Base-by-base conservation (phyloP, 2,113 vertebrate species). In the Mormyrus iriodes region DNA sequence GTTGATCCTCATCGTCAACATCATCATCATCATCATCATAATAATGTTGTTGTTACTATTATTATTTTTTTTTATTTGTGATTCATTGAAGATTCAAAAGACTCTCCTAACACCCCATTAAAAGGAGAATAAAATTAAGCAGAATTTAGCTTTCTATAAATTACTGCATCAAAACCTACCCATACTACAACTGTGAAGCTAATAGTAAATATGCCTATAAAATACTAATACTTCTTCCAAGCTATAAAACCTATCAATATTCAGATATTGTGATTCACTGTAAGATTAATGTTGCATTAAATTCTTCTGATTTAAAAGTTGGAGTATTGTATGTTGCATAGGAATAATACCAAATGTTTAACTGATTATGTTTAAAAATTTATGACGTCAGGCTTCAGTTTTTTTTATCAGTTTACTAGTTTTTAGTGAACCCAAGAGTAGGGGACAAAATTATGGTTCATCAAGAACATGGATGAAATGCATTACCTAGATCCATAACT, bases 401-500 rank as follows among this genome's bases (percentile, higher is more conserved):
- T 85, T n/a, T n/a, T 51, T 12, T 21, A 17, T 21, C 31, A 82
- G 21, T 21, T 19, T 42, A 42, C 76, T 42, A 44, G 12, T 69
- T 82, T 9, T 42, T 82, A 24, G 5, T 44, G 19, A 82, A 44
- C 4, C 19, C 39, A 44, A 13, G 7, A 21, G 31, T 82, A 21
- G 31, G 35, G 42, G 35, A 42, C 49, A 85, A 35, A 35, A 3
- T 7, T 2, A 35, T 48, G 46, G 46, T 48, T 48, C 8, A 48
- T 48, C n/a, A 35, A 79, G 49, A 35, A 21, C 52, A 76, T n/a
- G 3, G 17, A 76, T 3, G 24, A 10, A 49, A 76, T 53, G 15
- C 39, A 49, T 89, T 96, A 97, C 96, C 96, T 96, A 91, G 96
- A 94, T 61, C 95, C 94, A 52, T 96, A 95, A 85, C 94, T 93